A percentile compares a stretch with the other conserved stretches of the same genome.
phyloP scores from a whole-genome alignment of 2,797 vertebrate genomes.

The Lagodon rhomboides region DNA sequence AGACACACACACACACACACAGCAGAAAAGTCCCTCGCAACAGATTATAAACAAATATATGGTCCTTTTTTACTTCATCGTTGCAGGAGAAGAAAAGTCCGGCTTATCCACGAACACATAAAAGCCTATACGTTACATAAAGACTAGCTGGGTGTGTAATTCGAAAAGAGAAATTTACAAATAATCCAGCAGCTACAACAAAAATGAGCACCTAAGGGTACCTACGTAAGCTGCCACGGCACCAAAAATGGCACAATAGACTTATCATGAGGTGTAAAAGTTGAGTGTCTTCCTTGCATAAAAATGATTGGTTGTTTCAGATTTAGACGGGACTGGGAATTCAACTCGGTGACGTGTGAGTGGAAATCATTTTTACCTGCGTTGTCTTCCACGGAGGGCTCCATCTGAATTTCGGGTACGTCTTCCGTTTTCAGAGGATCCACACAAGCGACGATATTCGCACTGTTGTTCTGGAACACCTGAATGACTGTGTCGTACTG shows the following conservation, averaged over 20 bases:
- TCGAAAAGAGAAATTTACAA: too few relatives aligned
- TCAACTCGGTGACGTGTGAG: background rate
- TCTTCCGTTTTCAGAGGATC: slow-evolving; percentile 46
- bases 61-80: too few relatives aligned
- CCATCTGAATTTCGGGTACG: slow-evolving; percentile 21
- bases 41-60: too few relatives aligned
- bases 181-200: too few relatives aligned
- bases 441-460: slow-evolving; percentile 74
- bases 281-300: background rate
- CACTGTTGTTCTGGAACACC: slow-evolving; percentile 68
- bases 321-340: background rate
- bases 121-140: too few relatives aligned
- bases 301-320: background rate
- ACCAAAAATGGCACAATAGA: background rate
- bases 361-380: slow-evolving; percentile 42
- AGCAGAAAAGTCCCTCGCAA: too few relatives aligned
- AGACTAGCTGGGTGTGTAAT: too few relatives aligned
- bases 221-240: background rate
- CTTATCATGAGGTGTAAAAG: background rate
- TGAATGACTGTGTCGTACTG: slow-evolving; percentile 77
- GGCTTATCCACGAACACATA: too few relatives aligned
- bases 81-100: background rate
- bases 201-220: background rate
- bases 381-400: slow-evolving; percentile 40
- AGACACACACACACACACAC: too few relatives aligned